These are phyloP conservation scores for Anoplophora glabripennis DNA, from an alignment of 1,140 invertebrate genomes.

Conservation along the genomic window DNA sequence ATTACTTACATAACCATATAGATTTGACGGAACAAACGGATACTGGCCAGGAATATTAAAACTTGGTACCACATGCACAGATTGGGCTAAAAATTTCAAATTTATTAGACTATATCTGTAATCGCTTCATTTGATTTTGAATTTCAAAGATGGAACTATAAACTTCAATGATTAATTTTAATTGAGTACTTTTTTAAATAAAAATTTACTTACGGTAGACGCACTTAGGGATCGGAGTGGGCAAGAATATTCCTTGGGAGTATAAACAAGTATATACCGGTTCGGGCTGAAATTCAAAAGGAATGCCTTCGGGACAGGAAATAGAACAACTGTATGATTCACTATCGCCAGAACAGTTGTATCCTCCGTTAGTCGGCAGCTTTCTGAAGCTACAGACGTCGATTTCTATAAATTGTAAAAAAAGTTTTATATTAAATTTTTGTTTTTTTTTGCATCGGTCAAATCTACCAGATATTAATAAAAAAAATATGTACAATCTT, in stretches of 20 bases:
- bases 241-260: slow-evolving; percentile 63
- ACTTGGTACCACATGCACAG: too few species aligned
- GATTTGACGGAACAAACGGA: too few species aligned
- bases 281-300: slow-evolving; percentile 60
- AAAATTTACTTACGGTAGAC: slow-evolving; percentile 58
- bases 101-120: neutral
- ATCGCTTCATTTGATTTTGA: neutral
- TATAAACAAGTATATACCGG: slow-evolving; percentile 68
- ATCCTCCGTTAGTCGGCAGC: slow-evolving; percentile 71
- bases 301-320: slow-evolving; percentile 61
- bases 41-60: too few species aligned
- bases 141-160: neutral
- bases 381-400: slow-evolving; percentile 59
- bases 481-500: too few species aligned
- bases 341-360: slow-evolving; percentile 62
- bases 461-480: too few species aligned
- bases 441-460: too few species aligned
- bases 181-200: neutral
- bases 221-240: slow-evolving; percentile 71
- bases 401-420: slow-evolving; percentile 51
- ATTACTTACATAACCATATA: too few species aligned
- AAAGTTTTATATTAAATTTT: neutral
- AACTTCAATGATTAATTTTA: neutral
- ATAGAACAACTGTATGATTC: slow-evolving; percentile 63
- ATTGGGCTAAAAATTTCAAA: too few species aligned